Evolutionary conservation across 2,797 vertebrate genomes (phyloP).

Genomic region (Pempheris klunzingeri): DNA sequence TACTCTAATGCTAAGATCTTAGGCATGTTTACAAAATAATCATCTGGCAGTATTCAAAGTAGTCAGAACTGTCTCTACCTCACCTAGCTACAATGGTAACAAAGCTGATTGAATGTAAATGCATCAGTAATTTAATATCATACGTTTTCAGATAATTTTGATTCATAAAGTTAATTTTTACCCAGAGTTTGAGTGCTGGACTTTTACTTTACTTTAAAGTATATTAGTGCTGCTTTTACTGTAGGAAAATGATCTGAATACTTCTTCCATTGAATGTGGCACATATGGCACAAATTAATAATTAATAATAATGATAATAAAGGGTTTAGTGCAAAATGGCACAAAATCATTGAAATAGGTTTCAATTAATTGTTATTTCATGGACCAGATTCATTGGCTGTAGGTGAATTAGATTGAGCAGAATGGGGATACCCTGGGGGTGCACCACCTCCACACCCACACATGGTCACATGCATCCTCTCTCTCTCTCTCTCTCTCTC

Average conservation of each 20-base stretch:
- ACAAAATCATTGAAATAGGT: background rate
- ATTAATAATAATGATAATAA: no score
- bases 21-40: no score
- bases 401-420: no score
- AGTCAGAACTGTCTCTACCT: background rate
- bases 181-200: background rate
- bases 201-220: background rate
- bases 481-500: no score
- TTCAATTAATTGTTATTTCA: background rate
- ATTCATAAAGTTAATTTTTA: background rate
- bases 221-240: background rate
- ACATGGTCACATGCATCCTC: background rate
- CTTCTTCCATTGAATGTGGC: background rate
- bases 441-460: constrained; percentile 26
- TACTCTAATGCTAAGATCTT: no score
- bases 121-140: background rate
- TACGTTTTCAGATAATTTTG: background rate
- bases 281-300: background rate
- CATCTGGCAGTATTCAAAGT: background rate
- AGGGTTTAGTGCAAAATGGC: background rate
- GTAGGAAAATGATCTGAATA: background rate
- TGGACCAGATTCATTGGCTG: no score
- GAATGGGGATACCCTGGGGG: constrained; percentile 13
- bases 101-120: background rate
- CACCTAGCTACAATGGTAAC: background rate